Base-by-base conservation (phyloP, 1,140 invertebrate species). In the Chlorops oryzae region DNA sequence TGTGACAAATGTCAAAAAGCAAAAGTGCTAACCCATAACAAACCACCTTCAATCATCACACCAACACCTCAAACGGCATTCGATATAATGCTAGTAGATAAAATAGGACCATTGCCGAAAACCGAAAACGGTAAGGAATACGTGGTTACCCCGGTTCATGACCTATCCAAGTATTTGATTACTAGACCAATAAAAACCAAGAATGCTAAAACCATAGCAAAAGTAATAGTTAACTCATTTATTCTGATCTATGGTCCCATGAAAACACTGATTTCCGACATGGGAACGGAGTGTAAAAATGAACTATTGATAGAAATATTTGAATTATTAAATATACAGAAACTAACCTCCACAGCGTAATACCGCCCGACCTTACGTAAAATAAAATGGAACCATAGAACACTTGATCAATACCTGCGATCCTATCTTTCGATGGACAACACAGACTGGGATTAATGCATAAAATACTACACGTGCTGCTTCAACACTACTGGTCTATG, bases 401-500 rank as follows among this genome's bases (percentile, higher is more conserved):
- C 52, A 12, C 43, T 59, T 2, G 54, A 53, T 43, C 51, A 54
- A 12, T 56, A 50, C 13, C 15, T 54, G 37, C 35, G 55, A 32
- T 44, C 48, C 17, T 56, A 57, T 17, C 51, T 51, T 43, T 51
- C 51, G 5, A 21, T 20, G 1, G 48, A 54, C 37, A 52, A 50
- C 45, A 47, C 46, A 28, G 47, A 54, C 24, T 56, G 54, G 56
- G 49, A 60, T 27, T 34, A 47, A 22, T 56, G 50, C 50, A 2
- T 55, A 4, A 35, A 51, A 45, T 56, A 56, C 40, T 58, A 56
- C 27, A 23, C 37, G 1, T 60, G 47, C 43, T 60, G 56, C 41
- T 60, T 55, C 13, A 60, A 56, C 25, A 58, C 49, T 32, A 59
- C 48, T 55, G 10, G 35, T 55, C 13, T 57, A 44, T 46, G 48